phyloP scores from a whole-genome alignment of 2,797 vertebrate species.

The Acanthis flammea region DNA sequence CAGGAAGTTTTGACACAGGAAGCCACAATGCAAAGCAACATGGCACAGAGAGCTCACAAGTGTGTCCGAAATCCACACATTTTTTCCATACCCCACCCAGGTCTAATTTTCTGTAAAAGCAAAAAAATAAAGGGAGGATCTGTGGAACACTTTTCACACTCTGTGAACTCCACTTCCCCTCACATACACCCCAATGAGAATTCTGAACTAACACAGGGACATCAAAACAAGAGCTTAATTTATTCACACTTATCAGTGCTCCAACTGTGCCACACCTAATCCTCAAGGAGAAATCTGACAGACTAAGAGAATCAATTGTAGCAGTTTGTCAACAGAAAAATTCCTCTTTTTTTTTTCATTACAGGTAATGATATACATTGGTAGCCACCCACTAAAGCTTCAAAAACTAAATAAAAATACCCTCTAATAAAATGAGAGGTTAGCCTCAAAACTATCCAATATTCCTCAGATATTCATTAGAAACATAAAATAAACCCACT shows the following conservation, averaged over 20 bases:
- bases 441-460: neutral
- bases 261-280: neutral
- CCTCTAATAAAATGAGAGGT: neutral
- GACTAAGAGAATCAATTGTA: neutral
- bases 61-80: neutral
- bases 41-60: neutral
- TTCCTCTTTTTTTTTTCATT: neutral
- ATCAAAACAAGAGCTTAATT: neutral
- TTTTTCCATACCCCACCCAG: neutral
- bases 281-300: accelerated
- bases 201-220: neutral
- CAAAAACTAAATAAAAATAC: neutral
- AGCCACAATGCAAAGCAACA: neutral
- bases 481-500: neutral
- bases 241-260: neutral
- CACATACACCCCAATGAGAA: neutral
- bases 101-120: neutral
- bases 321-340: neutral
- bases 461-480: neutral
- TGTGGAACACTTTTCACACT: neutral
- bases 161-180: neutral
- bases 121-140: neutral
- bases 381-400: neutral
- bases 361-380: neutral
- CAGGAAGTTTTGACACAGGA: neutral